Percentiles rank a stretch among this genome's conserved stretches.
Evolutionary conservation across 1,140 invertebrate species (phyloP).

Genomic region (Plodia interpunctella): DNA sequence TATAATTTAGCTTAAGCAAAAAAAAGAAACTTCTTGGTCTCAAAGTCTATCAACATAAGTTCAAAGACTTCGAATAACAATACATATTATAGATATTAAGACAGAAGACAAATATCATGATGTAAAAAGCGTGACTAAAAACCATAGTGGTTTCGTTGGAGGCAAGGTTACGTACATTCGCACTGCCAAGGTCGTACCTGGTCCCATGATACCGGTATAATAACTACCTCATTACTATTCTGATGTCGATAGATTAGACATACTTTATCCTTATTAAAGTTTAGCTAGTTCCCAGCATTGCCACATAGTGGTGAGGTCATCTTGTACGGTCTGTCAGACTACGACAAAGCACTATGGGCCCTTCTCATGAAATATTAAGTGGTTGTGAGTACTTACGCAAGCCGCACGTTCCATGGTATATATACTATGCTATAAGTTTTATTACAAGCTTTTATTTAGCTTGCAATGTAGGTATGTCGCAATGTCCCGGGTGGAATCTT

Average conservation of each 20-base stretch:
- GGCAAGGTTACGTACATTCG: conserved; percentile 34
- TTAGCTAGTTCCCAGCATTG: not conserved
- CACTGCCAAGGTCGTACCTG: conserved; percentile 32
- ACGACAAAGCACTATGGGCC: not conserved
- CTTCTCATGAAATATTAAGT: conserved; percentile 1
- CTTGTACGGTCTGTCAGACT: not conserved
- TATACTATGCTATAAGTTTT: too few relatives aligned
- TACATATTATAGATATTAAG: not conserved
- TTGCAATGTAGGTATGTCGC: too few relatives aligned
- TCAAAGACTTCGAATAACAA: too few relatives aligned
- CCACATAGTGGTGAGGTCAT: not conserved
- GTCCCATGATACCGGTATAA: conserved; percentile 3
- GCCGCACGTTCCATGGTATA: not conserved
- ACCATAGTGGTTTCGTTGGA: conserved; percentile 23
- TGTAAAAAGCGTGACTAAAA: conserved; percentile 34
- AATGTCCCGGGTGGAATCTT: too few relatives aligned
- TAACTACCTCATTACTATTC: conserved; percentile 30
- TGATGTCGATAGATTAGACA: conserved; percentile 22
- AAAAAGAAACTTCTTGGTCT: too few relatives aligned
- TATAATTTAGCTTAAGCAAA: too few relatives aligned
- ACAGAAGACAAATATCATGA: not conserved
- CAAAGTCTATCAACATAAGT: too few relatives aligned
- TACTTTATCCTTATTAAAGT: conserved; percentile 12
- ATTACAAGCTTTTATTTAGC: too few relatives aligned
- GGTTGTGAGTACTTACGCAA: not conserved